Evolutionary conservation across 2,797 vertebrate species (phyloP).

Genomic region (Poeciliopsis turneri): DNA sequence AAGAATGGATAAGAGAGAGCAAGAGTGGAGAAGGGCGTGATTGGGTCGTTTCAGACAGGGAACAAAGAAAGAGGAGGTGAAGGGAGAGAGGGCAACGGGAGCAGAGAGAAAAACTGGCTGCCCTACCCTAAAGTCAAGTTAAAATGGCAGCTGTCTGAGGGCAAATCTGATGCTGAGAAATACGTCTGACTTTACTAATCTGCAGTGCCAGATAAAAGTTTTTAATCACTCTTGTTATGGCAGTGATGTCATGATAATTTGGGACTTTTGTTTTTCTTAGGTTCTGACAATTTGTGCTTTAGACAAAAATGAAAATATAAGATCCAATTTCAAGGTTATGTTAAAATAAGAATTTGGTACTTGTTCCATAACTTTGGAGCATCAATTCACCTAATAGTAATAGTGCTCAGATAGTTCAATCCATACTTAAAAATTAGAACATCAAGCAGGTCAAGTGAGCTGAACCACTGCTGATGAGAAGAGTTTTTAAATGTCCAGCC

Average conservation of each 20-base stretch:
- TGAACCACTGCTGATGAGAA: background rate
- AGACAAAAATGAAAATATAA: background rate
- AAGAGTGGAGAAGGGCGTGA: conserved; percentile 34
- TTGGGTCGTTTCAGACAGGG: conserved; percentile 51
- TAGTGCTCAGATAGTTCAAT: background rate
- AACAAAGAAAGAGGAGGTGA: conserved; percentile 47
- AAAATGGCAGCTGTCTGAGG: conserved; percentile 67
- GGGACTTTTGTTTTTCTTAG: background rate
- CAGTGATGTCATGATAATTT: background rate
- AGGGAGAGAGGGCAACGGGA: conserved; percentile 60
- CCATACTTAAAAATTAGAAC: background rate
- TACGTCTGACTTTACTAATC: conserved; percentile 64
- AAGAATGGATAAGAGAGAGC: conserved; percentile 54
- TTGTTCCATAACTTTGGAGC: too few relatives aligned
- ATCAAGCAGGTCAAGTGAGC: background rate
- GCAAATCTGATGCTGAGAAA: conserved; percentile 73
- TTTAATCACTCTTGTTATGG: background rate
- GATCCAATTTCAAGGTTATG: background rate
- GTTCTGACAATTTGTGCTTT: background rate
- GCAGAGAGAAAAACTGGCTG: conserved; percentile 45
- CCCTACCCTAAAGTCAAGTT: conserved; percentile 58
- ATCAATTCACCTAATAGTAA: background rate
- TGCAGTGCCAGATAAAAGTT: conserved; percentile 1
- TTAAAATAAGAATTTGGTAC: background rate
- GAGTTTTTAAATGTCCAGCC: background rate